These are phyloP conservation scores for Plodia interpunctella DNA, from an alignment of 1,140 invertebrate species.

Conservation along the genomic window DNA sequence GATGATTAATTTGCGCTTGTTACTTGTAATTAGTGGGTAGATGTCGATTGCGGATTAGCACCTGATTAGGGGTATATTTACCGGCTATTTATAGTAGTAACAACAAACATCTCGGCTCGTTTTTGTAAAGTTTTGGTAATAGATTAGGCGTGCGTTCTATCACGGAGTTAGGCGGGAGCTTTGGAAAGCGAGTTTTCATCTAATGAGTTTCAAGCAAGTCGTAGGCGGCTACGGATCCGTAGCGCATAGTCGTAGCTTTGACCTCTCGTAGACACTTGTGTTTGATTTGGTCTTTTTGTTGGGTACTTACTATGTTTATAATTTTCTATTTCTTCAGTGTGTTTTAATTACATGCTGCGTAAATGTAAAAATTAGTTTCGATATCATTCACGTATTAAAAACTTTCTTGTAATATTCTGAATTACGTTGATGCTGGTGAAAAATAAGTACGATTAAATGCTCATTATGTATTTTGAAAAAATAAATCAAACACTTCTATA, in stretches of 20 bases:
- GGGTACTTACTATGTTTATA: neutral
- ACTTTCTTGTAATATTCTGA: no score
- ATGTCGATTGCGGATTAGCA: slow-evolving; percentile 23
- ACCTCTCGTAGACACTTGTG: slow-evolving; percentile 25
- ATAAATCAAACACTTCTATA: no score
- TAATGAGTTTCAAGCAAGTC: slow-evolving; percentile 38
- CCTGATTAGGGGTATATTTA: slow-evolving; percentile 23
- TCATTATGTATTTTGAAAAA: no score
- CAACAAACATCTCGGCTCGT: neutral
- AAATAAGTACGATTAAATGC: no score
- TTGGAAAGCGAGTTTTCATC: slow-evolving; percentile 29
- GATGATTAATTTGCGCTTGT: slow-evolving; percentile 61
- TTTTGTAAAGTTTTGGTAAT: neutral
- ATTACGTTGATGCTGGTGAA: no score
- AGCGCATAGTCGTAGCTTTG: slow-evolving; percentile 56
- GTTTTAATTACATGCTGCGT: no score
- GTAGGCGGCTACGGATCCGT: slow-evolving; percentile 52
- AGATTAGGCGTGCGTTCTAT: slow-evolving; percentile 5
- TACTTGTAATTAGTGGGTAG: slow-evolving; percentile 51
- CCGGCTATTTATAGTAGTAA: neutral
- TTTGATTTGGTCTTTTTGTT: neutral
- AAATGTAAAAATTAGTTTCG: no score
- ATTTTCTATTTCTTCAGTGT: neutral
- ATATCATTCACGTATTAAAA: no score
- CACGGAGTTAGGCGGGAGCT: slow-evolving; percentile 2